Percentiles rank a stretch among this genome's conserved stretches.
Evolutionary conservation across 2,888 invertebrate species (phyloP).

Genomic region (Apeira syringaria): DNA sequence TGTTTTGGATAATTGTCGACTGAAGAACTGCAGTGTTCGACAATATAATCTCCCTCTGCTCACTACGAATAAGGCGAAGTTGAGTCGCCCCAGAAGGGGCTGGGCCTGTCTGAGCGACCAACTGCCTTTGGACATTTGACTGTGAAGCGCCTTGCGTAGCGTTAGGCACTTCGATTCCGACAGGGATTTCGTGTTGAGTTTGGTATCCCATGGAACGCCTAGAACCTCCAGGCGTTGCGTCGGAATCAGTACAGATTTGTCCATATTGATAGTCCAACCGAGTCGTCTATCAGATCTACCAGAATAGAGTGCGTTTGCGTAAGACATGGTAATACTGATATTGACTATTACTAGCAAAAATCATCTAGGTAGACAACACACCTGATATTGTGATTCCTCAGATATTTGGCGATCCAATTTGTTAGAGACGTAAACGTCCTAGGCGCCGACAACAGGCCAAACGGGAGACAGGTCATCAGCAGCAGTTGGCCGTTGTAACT

Average conservation of each 20-base stretch:
- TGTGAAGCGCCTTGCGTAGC: background rate
- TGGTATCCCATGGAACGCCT: background rate
- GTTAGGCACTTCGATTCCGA: background rate
- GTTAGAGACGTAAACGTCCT: no score
- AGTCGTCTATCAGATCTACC: background rate
- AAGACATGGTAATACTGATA: background rate
- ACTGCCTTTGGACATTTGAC: background rate
- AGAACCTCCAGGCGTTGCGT: background rate
- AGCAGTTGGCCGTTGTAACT: no score
- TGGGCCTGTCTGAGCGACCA: background rate
- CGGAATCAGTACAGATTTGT: background rate
- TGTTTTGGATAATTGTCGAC: no score
- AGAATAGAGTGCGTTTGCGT: background rate
- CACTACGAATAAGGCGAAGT: background rate
- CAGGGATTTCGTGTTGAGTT: background rate
- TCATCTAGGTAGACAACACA: background rate
- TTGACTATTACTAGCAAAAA: background rate
- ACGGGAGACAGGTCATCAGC: no score
- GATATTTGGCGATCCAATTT: no score
- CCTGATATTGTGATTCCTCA: no score
- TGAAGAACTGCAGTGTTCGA: no score
- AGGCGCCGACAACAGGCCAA: no score
- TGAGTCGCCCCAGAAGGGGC: background rate
- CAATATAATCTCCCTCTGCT: no score
- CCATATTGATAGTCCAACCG: background rate